These are phyloP conservation scores for Cebus imitator DNA, from an alignment of 2,113 vertebrate species.

Conservation along the genomic window DNA sequence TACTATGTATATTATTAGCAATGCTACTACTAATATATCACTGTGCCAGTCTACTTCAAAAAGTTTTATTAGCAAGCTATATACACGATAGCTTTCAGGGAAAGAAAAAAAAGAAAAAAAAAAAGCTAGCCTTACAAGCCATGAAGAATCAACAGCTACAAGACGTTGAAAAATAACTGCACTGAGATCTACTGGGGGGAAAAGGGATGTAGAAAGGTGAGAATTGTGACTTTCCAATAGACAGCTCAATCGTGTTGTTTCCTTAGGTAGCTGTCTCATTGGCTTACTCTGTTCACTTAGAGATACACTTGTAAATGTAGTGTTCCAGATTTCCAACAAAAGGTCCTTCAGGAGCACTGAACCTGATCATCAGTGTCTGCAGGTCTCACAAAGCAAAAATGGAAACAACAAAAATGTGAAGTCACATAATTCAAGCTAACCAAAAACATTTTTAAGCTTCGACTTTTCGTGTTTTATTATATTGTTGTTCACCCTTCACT, in stretches of 20 bases:
- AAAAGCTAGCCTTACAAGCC: neutral
- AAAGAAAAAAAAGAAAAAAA: too few relatives aligned
- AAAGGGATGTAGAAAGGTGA: neutral
- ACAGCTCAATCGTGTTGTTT: neutral
- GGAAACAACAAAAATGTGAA: neutral
- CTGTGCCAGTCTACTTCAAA: neutral
- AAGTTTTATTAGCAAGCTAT: neutral
- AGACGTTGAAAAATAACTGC: accelerated
- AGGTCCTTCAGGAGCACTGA: neutral
- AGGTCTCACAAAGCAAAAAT: neutral
- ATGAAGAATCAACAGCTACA: slow-evolving; percentile 17
- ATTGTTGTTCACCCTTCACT: neutral
- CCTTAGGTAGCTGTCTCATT: neutral
- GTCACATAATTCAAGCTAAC: neutral
- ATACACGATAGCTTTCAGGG: neutral
- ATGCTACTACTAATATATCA: neutral
- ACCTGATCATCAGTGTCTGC: neutral
- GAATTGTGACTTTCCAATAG: neutral
- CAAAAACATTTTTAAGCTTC: neutral
- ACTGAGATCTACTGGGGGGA: too few relatives aligned
- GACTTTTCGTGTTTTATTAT: neutral
- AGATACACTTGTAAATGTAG: neutral
- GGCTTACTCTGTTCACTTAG: neutral
- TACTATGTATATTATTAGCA: neutral
- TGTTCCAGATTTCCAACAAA: neutral